Evolutionary conservation across 2,113 vertebrate genomes (phyloP), one percentile per base, ranked within the genome.

Genomic region (Hypocryptadius cinnamomeus): DNA sequence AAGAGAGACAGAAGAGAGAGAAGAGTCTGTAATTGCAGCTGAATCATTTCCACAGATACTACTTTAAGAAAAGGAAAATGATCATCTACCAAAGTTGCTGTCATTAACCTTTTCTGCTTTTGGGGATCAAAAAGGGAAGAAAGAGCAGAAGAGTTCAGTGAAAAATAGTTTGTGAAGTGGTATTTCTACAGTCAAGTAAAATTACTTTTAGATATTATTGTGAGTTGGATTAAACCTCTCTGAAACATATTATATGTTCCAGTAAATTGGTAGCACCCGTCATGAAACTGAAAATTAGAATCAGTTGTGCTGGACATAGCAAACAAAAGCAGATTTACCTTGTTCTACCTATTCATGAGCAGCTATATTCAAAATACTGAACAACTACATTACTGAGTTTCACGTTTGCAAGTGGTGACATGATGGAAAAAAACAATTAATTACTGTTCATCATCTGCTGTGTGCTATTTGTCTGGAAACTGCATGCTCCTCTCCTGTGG

Each of bases 41-140:
- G 61, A 93, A 91, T 92, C 30, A 78, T 59, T 94, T 92, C 89
- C 69, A 89, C 35, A 81, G 77, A 78, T 74, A 51, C 24, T 50
- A 25, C 56, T 79, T 84, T 47, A 84, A 54, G 66, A 88, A 91
- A 89, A 86, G 40, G 51, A 85, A 94, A 78, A 82, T 40, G 3
- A 92, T 89, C 37, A 56, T 76, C 53, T 85, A 65, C 59, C 17
- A 25, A 85, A 84, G 69, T 45, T 87, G 37, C 78, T 82, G 72
- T 87, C 89, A 90, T 94, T 95, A 96, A 92, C 81, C 81, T 94
- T 84, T 94, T 87, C 79, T 79, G 30, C 60, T 93, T 85, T 91
- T 21, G 30, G 42, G 61, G 54, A 47, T 83, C 3, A 6, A 90
- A 42, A 82, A 50, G 20, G 21, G 23, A 82, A 57, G 50, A 87